phyloP scores from a whole-genome alignment of 2,797 vertebrate species.

The Adrianichthys oophorus region DNA sequence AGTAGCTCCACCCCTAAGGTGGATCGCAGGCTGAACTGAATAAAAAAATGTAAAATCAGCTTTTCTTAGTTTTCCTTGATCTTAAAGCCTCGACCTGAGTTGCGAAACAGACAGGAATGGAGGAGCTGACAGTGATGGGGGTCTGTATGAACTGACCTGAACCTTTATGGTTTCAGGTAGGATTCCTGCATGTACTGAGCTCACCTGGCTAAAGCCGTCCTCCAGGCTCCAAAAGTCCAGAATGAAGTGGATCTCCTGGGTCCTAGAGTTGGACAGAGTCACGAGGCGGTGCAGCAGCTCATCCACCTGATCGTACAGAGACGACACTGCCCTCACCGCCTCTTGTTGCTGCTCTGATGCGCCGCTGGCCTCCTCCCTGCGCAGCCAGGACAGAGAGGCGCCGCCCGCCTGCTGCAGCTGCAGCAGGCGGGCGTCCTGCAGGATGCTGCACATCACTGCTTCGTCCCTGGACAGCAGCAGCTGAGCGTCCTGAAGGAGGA shows the following conservation, averaged over 20 bases:
- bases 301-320: slow-evolving; percentile 86
- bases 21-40: too few relatives aligned
- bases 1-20: too few relatives aligned
- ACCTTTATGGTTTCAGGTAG: neutral
- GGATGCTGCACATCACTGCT: slow-evolving; percentile 82
- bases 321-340: slow-evolving; percentile 73
- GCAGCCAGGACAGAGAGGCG: slow-evolving; percentile 80
- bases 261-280: slow-evolving; percentile 84
- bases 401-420: slow-evolving; percentile 88
- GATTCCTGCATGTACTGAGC: slow-evolving; percentile 9
- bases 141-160: too few relatives aligned
- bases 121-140: too few relatives aligned
- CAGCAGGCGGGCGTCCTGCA: slow-evolving; percentile 83
- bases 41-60: too few relatives aligned
- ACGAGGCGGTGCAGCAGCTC: slow-evolving; percentile 89
- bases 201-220: slow-evolving; percentile 82
- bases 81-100: too few relatives aligned
- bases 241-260: slow-evolving; percentile 83
- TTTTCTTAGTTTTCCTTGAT: too few relatives aligned
- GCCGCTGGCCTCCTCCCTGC: slow-evolving; percentile 79
- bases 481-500: slow-evolving; percentile 78
- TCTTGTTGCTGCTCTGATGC: slow-evolving; percentile 80
- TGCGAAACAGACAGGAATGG: too few relatives aligned
- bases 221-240: slow-evolving; percentile 81
- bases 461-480: slow-evolving; percentile 73